These are phyloP conservation scores for Carduelis carduelis DNA, from an alignment of 2,797 vertebrate genomes.

Conservation along the genomic window DNA sequence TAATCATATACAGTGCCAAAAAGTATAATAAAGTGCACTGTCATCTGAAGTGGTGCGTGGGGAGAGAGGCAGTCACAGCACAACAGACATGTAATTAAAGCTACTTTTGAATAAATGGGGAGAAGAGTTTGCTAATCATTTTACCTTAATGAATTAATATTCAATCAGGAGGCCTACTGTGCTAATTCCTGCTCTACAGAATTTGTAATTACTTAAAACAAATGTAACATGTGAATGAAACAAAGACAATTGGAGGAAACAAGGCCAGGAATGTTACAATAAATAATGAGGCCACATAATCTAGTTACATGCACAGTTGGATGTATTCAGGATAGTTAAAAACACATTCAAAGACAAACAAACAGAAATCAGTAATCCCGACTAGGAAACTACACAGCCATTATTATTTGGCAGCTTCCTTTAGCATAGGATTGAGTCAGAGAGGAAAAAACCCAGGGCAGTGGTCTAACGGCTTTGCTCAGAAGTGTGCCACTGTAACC, in stretches of 20 bases:
- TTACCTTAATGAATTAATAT: background rate
- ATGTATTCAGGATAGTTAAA: background rate
- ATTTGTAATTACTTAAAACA: constrained; percentile 13
- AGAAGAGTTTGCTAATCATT: background rate
- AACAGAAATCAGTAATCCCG: background rate
- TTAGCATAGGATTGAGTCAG: background rate
- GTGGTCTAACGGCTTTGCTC: background rate
- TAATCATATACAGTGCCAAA: background rate
- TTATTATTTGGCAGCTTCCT: constrained; percentile 38
- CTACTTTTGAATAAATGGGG: background rate
- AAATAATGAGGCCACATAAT: constrained; percentile 25
- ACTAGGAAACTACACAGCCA: constrained; percentile 21
- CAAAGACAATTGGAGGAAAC: constrained; percentile 55
- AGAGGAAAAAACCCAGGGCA: background rate
- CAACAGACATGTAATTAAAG: background rate
- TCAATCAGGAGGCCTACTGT: background rate
- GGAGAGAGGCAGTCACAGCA: background rate
- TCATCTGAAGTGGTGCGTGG: background rate
- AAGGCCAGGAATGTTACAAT: background rate
- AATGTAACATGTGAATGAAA: background rate
- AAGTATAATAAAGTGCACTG: background rate
- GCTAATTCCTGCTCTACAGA: background rate
- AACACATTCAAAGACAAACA: background rate
- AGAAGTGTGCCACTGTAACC: background rate
- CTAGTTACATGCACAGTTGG: background rate